Conservation (phyloP, 2,113 vertebrate species). For the Xiphophorus couchianus region DNA sequence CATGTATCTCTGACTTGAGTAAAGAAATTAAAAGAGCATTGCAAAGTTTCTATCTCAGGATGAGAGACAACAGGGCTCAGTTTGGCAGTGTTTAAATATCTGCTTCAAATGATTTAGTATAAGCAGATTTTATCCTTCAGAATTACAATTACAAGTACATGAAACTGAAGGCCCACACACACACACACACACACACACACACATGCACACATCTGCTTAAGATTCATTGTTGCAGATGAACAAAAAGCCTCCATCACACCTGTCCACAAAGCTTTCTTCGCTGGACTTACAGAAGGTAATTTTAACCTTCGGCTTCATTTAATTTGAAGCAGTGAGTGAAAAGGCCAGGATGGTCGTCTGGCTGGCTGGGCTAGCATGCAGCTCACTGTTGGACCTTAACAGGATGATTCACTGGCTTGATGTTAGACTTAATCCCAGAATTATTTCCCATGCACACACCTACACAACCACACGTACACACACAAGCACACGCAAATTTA, state of each 20-base stretch:
- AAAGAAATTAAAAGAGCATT: no score
- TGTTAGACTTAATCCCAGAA: constrained; percentile 55
- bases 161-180: background rate
- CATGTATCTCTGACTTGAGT: no score
- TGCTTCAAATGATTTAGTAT: background rate
- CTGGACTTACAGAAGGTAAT: constrained; percentile 55
- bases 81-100: background rate
- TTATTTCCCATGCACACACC: constrained; percentile 41
- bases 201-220: constrained; percentile 1
- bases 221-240: constrained; percentile 36
- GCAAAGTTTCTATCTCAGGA: no score
- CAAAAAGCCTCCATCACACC: constrained; percentile 16
- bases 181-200: constrained; percentile 1
- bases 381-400: constrained; percentile 49
- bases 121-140: background rate
- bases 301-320: constrained; percentile 68
- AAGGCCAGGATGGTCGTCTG: constrained; percentile 64
- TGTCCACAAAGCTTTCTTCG: constrained; percentile 31
- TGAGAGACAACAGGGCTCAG: no score
- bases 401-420: constrained; percentile 53
- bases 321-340: constrained; percentile 74
- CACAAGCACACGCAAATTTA: background rate
- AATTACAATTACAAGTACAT: background rate
- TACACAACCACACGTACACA: background rate
- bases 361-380: constrained; percentile 53